Base-by-base conservation (phyloP, 2,888 invertebrate genomes). In the Automeris io region DNA sequence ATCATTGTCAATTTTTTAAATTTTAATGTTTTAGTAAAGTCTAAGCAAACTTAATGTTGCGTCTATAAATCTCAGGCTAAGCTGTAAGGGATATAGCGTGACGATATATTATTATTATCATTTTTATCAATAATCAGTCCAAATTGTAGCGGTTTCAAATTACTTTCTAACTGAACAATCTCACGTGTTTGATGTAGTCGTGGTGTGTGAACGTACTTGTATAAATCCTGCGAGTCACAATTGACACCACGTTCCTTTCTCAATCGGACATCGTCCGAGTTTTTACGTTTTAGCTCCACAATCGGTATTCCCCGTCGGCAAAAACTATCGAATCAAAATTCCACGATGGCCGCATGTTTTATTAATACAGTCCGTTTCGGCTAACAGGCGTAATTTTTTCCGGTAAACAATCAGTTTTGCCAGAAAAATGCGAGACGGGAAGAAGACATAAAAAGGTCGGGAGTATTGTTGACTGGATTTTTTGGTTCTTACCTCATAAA, bases 301-400 rank as follows among this genome's bases (percentile, higher is more conserved):
- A 72, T 79, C 74, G 76, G 69, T 61, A 71, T 68, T 60, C 61
- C 40, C 42, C 40, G 23, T 9, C 18, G 35, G 52, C 71, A 82
- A 85, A 86, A 83, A 81, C 47, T 21, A 70, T 70, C 80, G 77
- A 83, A 86, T 85, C 85, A 83, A 85, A 83, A 86, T 85, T 83
- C 85, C 69, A 70, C 56, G 53, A 59, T 61, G 64, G 50, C 55
- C 64, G 42, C 77, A 85, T 86, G 80, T 85, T 83, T 86, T 85
- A 86, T 86, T 83, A 82, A 86, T 85, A 54, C 62, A 53, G 61
- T 54, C 64, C 72, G 72, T 69, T 76, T 71, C 77, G 73, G 66
- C 79, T 83, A 83, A 85, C 85, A 82, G 83, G 68, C 79, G 82
- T 83, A 80, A 85, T 86, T 86, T 86, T 86, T 85, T 85, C 85